phyloP scores from a whole-genome alignment of 2,797 vertebrate genomes.

The Malurus leucopterus region DNA sequence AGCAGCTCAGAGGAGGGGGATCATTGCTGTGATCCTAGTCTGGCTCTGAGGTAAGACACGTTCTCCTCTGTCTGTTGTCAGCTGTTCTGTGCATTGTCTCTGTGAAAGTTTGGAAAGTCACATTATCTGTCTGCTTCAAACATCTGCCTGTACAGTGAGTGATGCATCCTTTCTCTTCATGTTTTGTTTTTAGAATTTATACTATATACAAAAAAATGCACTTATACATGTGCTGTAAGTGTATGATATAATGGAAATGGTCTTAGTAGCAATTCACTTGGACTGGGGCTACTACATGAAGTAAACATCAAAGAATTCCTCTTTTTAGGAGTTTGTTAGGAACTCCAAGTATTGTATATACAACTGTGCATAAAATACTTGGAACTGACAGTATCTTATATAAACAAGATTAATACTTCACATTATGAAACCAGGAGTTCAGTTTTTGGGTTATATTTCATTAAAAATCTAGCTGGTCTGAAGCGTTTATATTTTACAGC shows the following conservation, averaged over 20 bases:
- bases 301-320: background rate
- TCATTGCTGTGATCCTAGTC: background rate
- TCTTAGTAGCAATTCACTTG: background rate
- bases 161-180: background rate
- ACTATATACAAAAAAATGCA: accelerated
- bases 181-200: background rate
- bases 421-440: background rate
- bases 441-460: background rate
- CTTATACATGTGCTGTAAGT: accelerated
- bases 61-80: background rate
- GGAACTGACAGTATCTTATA: background rate
- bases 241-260: background rate
- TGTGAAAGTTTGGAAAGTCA: background rate
- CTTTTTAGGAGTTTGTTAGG: background rate
- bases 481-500: background rate
- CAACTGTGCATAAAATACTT: background rate
- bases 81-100: background rate
- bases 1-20: background rate
- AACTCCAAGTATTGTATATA: background rate
- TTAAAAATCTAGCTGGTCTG: background rate
- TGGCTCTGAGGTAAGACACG: accelerated
- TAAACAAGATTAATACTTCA: background rate
- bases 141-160: background rate
- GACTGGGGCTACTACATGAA: background rate
- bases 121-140: background rate